These are phyloP conservation scores for Criorhina ranunculi DNA, from an alignment of 2,888 invertebrate species.

Conservation along the genomic window DNA sequence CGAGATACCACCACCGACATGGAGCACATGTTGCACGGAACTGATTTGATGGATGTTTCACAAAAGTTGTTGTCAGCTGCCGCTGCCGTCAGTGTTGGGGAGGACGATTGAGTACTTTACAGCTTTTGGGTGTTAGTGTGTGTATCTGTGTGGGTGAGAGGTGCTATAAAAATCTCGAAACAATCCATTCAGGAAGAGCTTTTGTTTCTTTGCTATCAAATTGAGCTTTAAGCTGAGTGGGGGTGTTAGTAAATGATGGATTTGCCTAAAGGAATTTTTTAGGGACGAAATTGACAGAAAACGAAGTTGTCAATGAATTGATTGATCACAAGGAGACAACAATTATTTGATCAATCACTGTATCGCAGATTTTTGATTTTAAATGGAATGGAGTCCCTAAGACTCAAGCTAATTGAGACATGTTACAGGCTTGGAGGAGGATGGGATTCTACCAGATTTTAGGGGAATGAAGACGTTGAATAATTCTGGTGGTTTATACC, in stretches of 20 bases:
- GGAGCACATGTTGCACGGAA: conserved; percentile 72
- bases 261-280: background rate
- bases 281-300: conserved; percentile 5
- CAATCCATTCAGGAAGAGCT: conserved; percentile 14
- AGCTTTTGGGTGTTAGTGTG: conserved; percentile 13
- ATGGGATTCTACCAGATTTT: too few relatives aligned
- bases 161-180: background rate
- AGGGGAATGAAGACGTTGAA: too few relatives aligned
- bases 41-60: conserved; percentile 68
- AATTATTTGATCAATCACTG: conserved; percentile 44
- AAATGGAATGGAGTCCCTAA: background rate
- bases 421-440: too few relatives aligned
- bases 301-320: conserved; percentile 15
- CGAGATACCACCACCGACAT: conserved; percentile 22
- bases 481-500: too few relatives aligned
- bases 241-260: background rate
- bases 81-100: conserved; percentile 38
- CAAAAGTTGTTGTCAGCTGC: conserved; percentile 57
- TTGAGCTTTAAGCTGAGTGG: conserved; percentile 36
- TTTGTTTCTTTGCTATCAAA: conserved; percentile 1
- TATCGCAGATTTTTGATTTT: background rate
- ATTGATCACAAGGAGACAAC: conserved; percentile 36
- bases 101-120: conserved; percentile 27
- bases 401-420: too few relatives aligned
- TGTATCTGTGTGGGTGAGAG: background rate